Evolutionary conservation across 2,113 vertebrate genomes (phyloP).

Genomic region (Emydura subglobosa): DNA sequence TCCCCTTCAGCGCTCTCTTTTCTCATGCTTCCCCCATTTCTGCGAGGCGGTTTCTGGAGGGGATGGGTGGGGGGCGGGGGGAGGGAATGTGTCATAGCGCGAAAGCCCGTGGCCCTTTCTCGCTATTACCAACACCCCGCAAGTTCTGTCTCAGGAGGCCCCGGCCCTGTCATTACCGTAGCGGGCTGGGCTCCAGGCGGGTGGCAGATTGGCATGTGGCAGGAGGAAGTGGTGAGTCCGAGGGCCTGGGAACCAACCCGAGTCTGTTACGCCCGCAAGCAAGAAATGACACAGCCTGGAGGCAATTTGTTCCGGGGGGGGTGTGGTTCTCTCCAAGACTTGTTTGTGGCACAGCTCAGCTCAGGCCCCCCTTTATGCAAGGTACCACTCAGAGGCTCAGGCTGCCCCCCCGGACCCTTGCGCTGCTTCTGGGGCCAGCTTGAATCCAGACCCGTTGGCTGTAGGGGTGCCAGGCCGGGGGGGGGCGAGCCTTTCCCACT

Average conservation of each 20-base stretch:
- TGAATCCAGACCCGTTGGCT: conserved; percentile 13
- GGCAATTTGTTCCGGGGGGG: neutral
- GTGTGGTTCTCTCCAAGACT: neutral
- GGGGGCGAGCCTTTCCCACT: neutral
- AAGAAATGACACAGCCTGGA: conserved; percentile 5
- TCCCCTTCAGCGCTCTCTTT: neutral
- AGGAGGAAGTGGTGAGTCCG: conserved; percentile 28
- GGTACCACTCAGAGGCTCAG: neutral
- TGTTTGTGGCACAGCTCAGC: neutral
- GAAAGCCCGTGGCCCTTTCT: neutral
- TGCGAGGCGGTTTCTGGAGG: neutral
- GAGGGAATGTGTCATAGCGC: neutral
- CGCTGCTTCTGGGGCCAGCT: conserved; percentile 22
- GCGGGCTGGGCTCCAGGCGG: conserved; percentile 42
- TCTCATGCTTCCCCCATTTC: neutral
- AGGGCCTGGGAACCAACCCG: neutral
- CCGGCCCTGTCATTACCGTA: neutral
- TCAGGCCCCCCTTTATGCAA: neutral
- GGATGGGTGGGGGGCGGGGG: too few relatives aligned
- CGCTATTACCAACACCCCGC: neutral
- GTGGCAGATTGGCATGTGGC: neutral
- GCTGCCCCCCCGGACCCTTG: neutral
- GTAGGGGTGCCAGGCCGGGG: neutral
- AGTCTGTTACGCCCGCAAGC: neutral
- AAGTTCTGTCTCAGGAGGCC: neutral